A percentile compares a stretch with the other conserved stretches of the same genome.
Evolutionary conservation across 2,888 invertebrate species (phyloP).

Genomic region (Cheilosia pagana): DNA sequence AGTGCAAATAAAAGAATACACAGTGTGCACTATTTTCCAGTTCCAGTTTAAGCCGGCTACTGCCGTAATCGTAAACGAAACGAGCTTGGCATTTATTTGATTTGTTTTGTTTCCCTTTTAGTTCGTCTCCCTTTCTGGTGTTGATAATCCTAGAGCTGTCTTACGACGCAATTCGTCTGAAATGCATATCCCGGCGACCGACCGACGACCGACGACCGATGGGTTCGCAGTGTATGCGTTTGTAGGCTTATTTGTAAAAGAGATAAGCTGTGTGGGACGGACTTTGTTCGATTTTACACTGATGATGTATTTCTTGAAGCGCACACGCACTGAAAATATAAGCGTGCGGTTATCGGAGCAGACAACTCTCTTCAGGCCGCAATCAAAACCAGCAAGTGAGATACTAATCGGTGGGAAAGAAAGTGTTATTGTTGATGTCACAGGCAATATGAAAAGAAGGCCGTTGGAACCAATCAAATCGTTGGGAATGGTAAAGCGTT

Average conservation of each 20-base stretch:
- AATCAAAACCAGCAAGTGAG: too few species aligned
- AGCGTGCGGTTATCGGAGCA: too few species aligned
- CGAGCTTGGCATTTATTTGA: conserved; percentile 19
- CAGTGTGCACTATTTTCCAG: conserved; percentile 33
- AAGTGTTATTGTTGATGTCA: too few species aligned
- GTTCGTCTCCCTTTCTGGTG: conserved; percentile 1
- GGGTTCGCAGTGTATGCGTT: conserved; percentile 5
- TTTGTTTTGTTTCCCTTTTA: conserved; percentile 25
- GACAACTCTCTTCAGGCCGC: not conserved
- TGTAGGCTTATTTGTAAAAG: conserved; percentile 12
- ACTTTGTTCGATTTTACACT: conserved; percentile 36
- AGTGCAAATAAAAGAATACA: conserved; percentile 50
- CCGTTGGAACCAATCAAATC: too few species aligned
- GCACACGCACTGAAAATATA: not conserved
- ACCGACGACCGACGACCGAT: too few species aligned
- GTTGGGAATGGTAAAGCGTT: too few species aligned
- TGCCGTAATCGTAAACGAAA: not conserved
- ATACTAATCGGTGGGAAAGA: too few species aligned
- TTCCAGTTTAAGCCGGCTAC: conserved; percentile 35
- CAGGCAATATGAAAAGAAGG: too few species aligned
- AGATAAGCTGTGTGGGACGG: conserved; percentile 35
- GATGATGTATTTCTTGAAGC: conserved; percentile 38
- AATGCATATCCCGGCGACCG: conserved; percentile 18
- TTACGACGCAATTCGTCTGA: conserved; percentile 47
- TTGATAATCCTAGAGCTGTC: not conserved